Base-by-base conservation (phyloP, 1,140 invertebrate genomes). In the Heliconius melpomene region DNA sequence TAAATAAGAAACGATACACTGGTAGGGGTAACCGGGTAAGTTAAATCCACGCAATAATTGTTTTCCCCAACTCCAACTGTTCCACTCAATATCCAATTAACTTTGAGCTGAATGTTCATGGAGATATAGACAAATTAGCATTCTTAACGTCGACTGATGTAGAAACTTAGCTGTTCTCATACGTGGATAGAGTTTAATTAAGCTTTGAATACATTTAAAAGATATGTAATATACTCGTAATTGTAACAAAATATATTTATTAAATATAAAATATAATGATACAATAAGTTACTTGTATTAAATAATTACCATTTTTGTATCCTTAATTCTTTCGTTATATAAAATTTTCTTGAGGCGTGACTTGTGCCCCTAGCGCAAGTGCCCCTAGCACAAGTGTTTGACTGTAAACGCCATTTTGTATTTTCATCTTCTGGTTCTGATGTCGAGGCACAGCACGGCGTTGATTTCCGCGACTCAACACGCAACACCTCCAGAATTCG, bases 41-140 rank as follows among this genome's bases (percentile, higher is more conserved):
- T 73, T 77, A 60, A 77, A 57, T 78, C 77, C 79, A 40, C 74
- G 76, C 80, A 78, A 81, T 81, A 78, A 81, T 81, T 81, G 80
- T 81, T 81, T 81, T 74, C 75, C 75, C 54, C 38, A 77, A 78
- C 72, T 74, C 72, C 52, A 29, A 46, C 79, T 46, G 71, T 74
- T 74, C 71, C 75, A 54, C 46, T 75, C 79, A 70, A 80, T 77
- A 81, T 72, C 75, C 75, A 81, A 81, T 81, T 81, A 81, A 77
- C 78, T 76, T 80, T 72, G 40, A 71, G 60, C 75, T 77, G 75
- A 70, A 77, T 60, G 32, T 77, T 77, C 75, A 71, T 23, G 38
- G 38, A 71, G 75, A 50, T 77, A 40, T 40, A 71, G 66, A 77
- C 75, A 77, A 77, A 77, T 77, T 60, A 77, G 32, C 74, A 75